Evolutionary conservation across 2,797 vertebrate genomes (phyloP).

Genomic region (Spinus olivaceus): DNA sequence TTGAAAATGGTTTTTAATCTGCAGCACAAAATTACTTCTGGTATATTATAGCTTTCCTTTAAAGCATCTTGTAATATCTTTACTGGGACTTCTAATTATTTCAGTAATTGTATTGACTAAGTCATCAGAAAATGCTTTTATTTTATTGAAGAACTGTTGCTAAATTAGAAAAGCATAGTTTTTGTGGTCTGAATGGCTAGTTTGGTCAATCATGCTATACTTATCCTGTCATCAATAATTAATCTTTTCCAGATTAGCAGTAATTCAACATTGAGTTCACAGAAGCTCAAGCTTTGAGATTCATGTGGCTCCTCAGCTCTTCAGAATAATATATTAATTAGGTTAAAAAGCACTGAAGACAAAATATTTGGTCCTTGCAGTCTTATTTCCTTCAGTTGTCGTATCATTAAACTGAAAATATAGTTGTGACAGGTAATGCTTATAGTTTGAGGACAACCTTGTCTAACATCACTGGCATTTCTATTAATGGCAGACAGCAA

Average conservation of each 20-base stretch:
- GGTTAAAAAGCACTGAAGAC: slow-evolving; percentile 18
- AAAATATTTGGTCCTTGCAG: slow-evolving; percentile 31
- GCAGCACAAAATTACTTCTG: background rate
- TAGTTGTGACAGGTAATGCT: slow-evolving; percentile 28
- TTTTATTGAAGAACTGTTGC: background rate
- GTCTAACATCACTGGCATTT: slow-evolving; percentile 16
- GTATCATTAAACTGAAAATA: slow-evolving; percentile 24
- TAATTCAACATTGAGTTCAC: slow-evolving; percentile 53
- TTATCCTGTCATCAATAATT: slow-evolving; percentile 12
- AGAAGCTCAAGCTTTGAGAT: background rate
- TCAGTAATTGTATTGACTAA: background rate
- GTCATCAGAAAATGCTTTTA: background rate
- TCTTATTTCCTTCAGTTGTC: background rate
- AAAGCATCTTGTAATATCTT: background rate
- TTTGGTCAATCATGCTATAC: background rate
- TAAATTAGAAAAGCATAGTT: background rate
- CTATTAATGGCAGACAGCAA: slow-evolving; percentile 15
- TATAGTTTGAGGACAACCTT: slow-evolving; percentile 23
- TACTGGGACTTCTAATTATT: background rate
- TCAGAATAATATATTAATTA: slow-evolving; percentile 37
- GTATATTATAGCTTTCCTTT: background rate
- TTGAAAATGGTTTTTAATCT: background rate
- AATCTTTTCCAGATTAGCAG: slow-evolving; percentile 57
- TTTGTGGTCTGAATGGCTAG: background rate
- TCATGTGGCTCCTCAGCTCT: slow-evolving; percentile 14